These are phyloP conservation scores for Grantiella picta DNA, from an alignment of 2,113 vertebrate species.

Conservation along the genomic window DNA sequence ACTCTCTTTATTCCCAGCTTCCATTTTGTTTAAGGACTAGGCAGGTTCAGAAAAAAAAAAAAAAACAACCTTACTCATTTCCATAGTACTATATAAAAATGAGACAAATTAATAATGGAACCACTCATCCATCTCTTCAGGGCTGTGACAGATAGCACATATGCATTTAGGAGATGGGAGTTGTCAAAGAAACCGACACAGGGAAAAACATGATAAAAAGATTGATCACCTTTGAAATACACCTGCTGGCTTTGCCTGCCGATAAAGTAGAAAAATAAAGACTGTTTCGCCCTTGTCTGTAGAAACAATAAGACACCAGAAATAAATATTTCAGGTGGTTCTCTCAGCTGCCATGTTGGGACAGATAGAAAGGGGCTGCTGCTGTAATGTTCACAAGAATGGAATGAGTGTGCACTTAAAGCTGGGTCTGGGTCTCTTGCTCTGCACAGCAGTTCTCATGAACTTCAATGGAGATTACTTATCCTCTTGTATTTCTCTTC, in stretches of 20 bases:
- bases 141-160: neutral
- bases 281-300: neutral
- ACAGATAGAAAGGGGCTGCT: neutral
- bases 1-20: neutral
- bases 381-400: accelerated
- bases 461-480: neutral
- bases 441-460: neutral
- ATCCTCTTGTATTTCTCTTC: neutral
- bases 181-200: neutral
- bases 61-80: neutral
- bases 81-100: neutral
- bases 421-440: neutral
- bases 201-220: neutral
- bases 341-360: neutral
- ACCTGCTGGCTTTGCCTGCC: neutral
- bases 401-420: neutral
- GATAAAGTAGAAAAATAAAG: neutral
- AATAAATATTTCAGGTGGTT: neutral
- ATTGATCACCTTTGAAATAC: neutral
- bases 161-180: neutral
- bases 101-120: constrained; percentile 1
- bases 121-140: neutral
- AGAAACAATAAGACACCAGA: neutral
- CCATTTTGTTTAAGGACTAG: neutral
- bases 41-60: neutral